These are phyloP conservation scores for Halocynthia aurantium DNA, from an alignment of 23 tunicate genomes.

Conservation along the genomic window DNA sequence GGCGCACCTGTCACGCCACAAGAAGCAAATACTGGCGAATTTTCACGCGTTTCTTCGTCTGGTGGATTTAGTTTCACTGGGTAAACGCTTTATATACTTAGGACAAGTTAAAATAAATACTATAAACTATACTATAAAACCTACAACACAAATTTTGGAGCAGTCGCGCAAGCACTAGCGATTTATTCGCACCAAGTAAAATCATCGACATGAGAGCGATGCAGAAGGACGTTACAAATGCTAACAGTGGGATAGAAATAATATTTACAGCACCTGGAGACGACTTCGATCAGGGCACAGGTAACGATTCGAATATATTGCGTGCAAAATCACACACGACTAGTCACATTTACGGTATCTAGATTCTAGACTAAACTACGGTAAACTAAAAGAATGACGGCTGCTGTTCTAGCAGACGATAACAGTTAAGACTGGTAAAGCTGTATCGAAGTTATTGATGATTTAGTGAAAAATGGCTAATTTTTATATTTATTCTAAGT, in stretches of 20 bases:
- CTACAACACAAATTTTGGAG: neutral
- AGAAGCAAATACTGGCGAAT: slow-evolving; percentile 13
- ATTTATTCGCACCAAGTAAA: slow-evolving; percentile 42
- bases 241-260: slow-evolving; percentile 6
- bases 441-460: no score
- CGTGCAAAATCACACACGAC: no score
- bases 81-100: neutral
- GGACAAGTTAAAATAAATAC: neutral
- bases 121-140: neutral
- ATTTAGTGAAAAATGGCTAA: no score
- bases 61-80: slow-evolving; percentile 21
- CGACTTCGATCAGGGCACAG: slow-evolving; percentile 55
- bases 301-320: neutral
- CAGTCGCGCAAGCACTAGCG: neutral
- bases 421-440: no score
- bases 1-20: slow-evolving; percentile 4
- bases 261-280: slow-evolving; percentile 67
- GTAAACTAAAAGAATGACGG: neutral
- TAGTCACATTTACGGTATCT: no score
- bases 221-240: slow-evolving; percentile 15
- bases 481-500: neutral
- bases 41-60: slow-evolving; percentile 14
- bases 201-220: slow-evolving; percentile 25
- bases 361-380: neutral
- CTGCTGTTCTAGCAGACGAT: no score